Percentiles rank a stretch among this genome's conserved stretches.
Evolutionary conservation across 2,888 invertebrate species (phyloP).

Genomic region (Hirtodrosophila histrioides): DNA sequence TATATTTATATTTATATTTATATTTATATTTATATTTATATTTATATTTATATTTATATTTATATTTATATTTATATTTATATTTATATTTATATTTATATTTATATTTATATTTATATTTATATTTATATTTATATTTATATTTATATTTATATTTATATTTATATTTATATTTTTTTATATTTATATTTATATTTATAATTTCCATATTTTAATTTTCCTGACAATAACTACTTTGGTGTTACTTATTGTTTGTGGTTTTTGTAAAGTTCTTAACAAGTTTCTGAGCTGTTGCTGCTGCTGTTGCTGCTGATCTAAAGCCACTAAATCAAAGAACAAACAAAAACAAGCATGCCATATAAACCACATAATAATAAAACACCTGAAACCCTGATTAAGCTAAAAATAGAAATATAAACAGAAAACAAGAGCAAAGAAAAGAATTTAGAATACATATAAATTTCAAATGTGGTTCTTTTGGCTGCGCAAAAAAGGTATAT

Average conservation of each 20-base stretch:
- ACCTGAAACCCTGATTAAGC: not conserved
- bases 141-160: no score
- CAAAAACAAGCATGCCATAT: constrained; percentile 1
- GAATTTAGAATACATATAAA: not conserved
- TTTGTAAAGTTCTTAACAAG: no score
- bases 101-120: no score
- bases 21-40: no score
- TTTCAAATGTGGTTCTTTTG: constrained; percentile 64
- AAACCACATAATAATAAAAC: constrained; percentile 3
- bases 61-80: no score
- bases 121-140: no score
- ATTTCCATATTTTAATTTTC: not conserved
- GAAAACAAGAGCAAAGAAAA: not conserved
- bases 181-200: no score
- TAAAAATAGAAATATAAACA: constrained; percentile 12
- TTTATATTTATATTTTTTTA: no score
- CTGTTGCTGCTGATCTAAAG: constrained; percentile 6
- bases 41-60: no score
- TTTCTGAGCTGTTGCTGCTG: constrained; percentile 12
- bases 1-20: no score
- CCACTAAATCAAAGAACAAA: constrained; percentile 18
- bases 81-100: no score
- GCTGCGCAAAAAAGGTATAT: constrained; percentile 64
- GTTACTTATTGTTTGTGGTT: not conserved
- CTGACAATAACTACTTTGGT: constrained; percentile 1